phyloP scores from a whole-genome alignment of 2,888 invertebrate species.

The Shargacucullia verbasci region DNA sequence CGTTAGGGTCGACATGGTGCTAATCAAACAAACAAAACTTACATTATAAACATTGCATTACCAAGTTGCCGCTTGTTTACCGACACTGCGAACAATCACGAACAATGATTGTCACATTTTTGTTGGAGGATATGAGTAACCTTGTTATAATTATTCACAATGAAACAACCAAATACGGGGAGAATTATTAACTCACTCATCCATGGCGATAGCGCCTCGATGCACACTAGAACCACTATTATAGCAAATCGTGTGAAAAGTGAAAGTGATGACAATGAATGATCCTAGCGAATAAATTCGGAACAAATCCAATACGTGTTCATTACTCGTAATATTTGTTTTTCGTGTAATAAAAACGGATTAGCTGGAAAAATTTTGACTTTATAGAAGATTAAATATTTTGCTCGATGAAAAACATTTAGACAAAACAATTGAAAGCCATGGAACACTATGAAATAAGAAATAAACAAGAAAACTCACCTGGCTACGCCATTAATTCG shows the following conservation, averaged over 20 bases:
- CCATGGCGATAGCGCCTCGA: constrained; percentile 83
- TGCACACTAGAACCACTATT: constrained; percentile 80
- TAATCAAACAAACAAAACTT: constrained; percentile 63
- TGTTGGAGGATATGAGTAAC: constrained; percentile 78
- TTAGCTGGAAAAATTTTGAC: constrained; percentile 87
- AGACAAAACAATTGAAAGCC: constrained; percentile 87
- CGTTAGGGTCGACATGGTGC: constrained; percentile 89
- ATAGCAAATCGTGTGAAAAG: constrained; percentile 84
- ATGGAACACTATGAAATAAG: constrained; percentile 86
- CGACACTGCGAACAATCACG: constrained; percentile 52
- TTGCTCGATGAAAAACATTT: constrained; percentile 86
- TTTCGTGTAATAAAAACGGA: constrained; percentile 82
- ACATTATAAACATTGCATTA: constrained; percentile 15
- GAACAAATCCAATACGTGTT: constrained; percentile 88
- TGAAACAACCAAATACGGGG: constrained; percentile 71
- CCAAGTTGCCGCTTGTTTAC: constrained; percentile 29
- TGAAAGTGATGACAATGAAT: constrained; percentile 89
- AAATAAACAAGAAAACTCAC: constrained; percentile 89
- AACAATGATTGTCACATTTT: constrained; percentile 74
- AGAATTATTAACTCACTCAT: constrained; percentile 85
- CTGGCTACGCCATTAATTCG: constrained; percentile 90
- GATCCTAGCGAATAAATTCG: constrained; percentile 87
- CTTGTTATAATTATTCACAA: constrained; percentile 78
- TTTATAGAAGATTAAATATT: constrained; percentile 82
- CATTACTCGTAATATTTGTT: constrained; percentile 86